These are phyloP conservation scores for Zoroaster sp. DNA, from an alignment of 53 echinoderm and acorn worm species.

Conservation along the genomic window DNA sequence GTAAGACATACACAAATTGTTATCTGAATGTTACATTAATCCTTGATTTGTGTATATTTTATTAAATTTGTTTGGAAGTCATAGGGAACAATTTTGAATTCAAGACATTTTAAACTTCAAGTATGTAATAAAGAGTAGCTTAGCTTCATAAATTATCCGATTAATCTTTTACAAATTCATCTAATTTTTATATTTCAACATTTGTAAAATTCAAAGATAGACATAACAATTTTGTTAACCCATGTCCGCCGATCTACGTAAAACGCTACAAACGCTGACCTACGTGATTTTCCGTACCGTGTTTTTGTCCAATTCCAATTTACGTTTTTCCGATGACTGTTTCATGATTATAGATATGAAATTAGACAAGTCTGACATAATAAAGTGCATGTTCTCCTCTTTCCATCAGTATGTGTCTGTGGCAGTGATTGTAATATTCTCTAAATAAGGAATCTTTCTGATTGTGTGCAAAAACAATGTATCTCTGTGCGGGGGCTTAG, in stretches of 20 bases:
- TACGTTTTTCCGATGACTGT: background rate
- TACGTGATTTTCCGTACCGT: no score
- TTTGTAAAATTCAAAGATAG: background rate
- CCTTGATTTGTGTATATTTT: background rate
- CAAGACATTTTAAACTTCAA: background rate
- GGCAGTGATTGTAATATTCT: no score
- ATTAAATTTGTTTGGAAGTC: background rate
- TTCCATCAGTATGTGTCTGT: no score
- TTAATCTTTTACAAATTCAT: background rate
- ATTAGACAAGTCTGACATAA: no score
- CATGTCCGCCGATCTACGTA: no score
- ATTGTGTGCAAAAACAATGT: no score
- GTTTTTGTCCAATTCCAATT: no score
- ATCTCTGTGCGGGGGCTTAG: no score
- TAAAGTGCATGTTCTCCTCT: no score
- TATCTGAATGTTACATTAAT: background rate
- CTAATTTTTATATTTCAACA: background rate
- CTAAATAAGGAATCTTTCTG: no score
- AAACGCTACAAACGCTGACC: no score
- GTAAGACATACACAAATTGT: background rate
- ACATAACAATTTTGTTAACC: background rate
- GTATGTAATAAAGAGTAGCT: background rate
- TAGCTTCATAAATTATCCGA: background rate
- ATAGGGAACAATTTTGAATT: constrained; percentile 14
- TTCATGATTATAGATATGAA: no score